Percentiles rank a stretch among this genome's conserved stretches.
Conservation (phyloP, 2,797 vertebrate species). For the Neomorphus geoffroyi region DNA sequence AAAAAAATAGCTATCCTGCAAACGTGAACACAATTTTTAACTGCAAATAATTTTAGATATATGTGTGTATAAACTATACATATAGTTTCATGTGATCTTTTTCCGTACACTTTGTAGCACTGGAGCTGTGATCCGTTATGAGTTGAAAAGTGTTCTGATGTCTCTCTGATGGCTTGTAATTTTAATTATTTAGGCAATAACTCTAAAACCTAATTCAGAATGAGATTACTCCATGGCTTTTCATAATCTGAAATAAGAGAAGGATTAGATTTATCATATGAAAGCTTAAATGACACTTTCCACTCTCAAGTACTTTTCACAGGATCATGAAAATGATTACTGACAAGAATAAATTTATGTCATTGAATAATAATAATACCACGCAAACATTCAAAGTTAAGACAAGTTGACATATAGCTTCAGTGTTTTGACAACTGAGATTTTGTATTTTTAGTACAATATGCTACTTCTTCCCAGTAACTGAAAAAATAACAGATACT, state of each 20-base stretch:
- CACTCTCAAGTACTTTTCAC: not conserved
- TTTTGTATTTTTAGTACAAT: conserved; percentile 28
- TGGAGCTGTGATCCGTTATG: not conserved
- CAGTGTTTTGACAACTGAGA: not conserved
- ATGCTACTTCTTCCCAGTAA: not conserved
- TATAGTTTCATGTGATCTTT: not conserved
- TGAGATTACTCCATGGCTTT: not conserved
- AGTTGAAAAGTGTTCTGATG: not conserved
- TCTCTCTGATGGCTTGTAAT: not conserved
- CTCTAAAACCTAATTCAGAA: not conserved
- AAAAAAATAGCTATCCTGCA: not conserved
- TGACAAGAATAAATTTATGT: not conserved
- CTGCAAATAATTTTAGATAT: not conserved
- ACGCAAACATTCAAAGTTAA: not conserved
- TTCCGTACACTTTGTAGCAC: not conserved
- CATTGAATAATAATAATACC: not conserved
- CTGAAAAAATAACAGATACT: not conserved
- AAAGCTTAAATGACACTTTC: not conserved
- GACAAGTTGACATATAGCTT: not conserved
- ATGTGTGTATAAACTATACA: not conserved
- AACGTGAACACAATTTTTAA: not conserved
- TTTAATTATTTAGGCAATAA: not conserved
- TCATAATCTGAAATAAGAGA: not conserved
- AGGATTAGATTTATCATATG: not conserved
- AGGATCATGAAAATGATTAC: not conserved